phyloP scores from a whole-genome alignment of 1,140 invertebrate genomes.

The Penaeus japonicus region DNA sequence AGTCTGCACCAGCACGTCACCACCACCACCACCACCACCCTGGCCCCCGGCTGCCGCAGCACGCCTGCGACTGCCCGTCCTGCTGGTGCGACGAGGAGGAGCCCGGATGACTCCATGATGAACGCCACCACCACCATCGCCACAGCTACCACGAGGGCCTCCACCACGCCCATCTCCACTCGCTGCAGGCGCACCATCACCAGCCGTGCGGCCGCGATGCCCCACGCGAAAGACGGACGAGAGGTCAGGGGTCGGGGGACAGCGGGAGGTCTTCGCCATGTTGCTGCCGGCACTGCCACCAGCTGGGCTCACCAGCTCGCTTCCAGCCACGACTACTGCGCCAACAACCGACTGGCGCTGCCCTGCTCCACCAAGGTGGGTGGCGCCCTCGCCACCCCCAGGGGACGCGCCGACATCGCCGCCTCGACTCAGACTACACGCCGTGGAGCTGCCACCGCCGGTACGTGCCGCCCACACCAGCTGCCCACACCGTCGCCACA shows the following conservation, averaged over 20 bases:
- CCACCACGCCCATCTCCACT: constrained; percentile 47
- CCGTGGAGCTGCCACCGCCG: constrained; percentile 53
- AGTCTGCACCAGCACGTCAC: constrained; percentile 36
- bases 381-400: constrained; percentile 28
- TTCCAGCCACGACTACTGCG: constrained; percentile 37
- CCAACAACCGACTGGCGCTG: constrained; percentile 34
- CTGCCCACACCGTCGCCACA: constrained; percentile 13
- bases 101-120: constrained; percentile 45
- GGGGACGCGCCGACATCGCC: constrained; percentile 34
- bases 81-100: constrained; percentile 54
- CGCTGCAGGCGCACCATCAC: constrained; percentile 8
- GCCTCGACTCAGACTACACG: constrained; percentile 53
- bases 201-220: not conserved
- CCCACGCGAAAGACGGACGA: not conserved
- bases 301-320: constrained; percentile 29
- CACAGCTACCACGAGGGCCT: constrained; percentile 55
- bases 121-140: constrained; percentile 42
- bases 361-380: constrained; percentile 53
- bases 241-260: constrained; percentile 33
- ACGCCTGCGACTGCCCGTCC: constrained; percentile 11
- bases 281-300: constrained; percentile 30
- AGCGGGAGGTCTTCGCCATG: constrained; percentile 48
- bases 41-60: constrained; percentile 17
- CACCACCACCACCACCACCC: constrained; percentile 33
- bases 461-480: constrained; percentile 33